phyloP scores from a whole-genome alignment of 2,888 invertebrate species.

The Phasia obesa region DNA sequence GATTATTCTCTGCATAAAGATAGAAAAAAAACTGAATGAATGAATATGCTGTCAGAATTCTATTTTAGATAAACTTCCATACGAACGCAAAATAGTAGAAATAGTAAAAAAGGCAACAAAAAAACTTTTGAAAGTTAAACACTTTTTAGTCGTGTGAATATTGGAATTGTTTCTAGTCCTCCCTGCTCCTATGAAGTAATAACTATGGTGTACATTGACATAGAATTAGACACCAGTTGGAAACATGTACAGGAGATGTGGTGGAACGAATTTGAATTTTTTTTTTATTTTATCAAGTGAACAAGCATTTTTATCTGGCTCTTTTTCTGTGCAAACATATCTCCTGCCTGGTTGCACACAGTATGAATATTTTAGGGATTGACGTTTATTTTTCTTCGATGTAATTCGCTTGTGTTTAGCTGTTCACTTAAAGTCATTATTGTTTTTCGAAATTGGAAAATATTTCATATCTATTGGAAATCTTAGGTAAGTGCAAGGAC shows the following conservation, averaged over 20 bases:
- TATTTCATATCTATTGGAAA: neutral
- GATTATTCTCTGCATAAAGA: slow-evolving; percentile 7
- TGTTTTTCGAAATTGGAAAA: neutral
- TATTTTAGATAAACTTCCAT: slow-evolving; percentile 5
- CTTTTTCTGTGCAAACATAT: too few species aligned
- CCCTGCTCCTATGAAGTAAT: too few species aligned
- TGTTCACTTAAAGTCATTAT: neutral
- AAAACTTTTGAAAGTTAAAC: slow-evolving; percentile 16
- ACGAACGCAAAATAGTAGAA: slow-evolving; percentile 2
- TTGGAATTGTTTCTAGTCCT: too few species aligned
- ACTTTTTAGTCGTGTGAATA: neutral
- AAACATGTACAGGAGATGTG: too few species aligned
- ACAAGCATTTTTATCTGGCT: too few species aligned
- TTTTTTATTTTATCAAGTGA: too few species aligned
- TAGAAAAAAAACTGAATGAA: neutral
- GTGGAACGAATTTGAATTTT: too few species aligned
- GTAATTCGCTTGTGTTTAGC: neutral
- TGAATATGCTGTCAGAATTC: slow-evolving; percentile 22
- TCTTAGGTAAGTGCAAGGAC: neutral
- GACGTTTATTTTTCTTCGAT: neutral
- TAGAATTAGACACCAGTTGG: too few species aligned
- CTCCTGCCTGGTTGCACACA: too few species aligned
- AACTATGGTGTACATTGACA: too few species aligned
- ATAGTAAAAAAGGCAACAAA: neutral
- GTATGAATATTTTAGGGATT: neutral